Conservation (phyloP, 2,113 vertebrate genomes). For the Ovibos moschatus region DNA sequence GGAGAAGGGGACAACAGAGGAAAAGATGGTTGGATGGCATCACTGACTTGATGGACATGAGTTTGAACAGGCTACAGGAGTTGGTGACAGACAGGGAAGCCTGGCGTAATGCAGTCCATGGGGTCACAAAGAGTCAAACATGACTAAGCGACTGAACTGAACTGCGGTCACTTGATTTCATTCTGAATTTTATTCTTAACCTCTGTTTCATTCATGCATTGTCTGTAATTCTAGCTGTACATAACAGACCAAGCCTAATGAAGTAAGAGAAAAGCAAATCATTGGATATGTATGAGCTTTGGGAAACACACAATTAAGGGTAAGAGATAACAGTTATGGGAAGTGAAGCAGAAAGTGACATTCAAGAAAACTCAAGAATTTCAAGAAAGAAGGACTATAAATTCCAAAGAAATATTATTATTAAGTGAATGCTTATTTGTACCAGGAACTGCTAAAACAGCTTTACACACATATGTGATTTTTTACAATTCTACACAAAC, state of each 20-base stretch:
- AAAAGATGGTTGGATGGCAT: not conserved
- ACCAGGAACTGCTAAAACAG: not conserved
- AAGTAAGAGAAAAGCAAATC: not conserved
- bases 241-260: not conserved
- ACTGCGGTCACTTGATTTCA: not conserved
- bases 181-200: not conserved
- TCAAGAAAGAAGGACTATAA: not conserved
- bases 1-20: not conserved
- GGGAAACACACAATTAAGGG: not conserved
- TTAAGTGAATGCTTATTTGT: not conserved
- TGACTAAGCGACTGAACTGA: not conserved
- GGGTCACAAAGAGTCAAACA: not conserved
- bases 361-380: slow-evolving; percentile 27
- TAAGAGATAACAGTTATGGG: not conserved
- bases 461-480: not conserved
- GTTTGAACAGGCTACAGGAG: not conserved
- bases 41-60: not conserved
- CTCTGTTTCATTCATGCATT: not conserved
- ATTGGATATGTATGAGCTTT: not conserved
- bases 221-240: not conserved
- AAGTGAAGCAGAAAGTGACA: not conserved
- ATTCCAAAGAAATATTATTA: not conserved
- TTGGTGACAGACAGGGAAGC: not conserved
- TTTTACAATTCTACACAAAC: not conserved
- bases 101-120: accelerated